Evolutionary conservation across 2,888 invertebrate species (phyloP).

Genomic region (Nemoura dubitans): DNA sequence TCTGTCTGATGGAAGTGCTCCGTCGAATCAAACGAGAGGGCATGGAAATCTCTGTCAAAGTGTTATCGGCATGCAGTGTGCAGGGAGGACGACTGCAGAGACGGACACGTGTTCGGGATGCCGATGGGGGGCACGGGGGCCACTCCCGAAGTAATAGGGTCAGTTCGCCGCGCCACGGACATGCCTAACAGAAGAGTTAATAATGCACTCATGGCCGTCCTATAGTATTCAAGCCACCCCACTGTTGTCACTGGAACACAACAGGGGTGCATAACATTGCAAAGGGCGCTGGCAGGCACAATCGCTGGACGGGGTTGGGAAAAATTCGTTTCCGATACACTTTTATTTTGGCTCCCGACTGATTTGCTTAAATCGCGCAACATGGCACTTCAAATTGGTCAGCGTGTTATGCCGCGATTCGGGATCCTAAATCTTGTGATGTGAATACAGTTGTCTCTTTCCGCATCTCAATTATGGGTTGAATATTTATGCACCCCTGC

Average conservation of each 20-base stretch:
- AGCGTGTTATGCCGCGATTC: no score
- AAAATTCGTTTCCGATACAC: background rate
- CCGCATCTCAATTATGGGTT: background rate
- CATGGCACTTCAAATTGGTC: no score
- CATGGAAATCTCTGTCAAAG: background rate
- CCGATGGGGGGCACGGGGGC: background rate
- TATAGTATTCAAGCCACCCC: background rate
- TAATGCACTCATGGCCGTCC: slow-evolving; percentile 18
- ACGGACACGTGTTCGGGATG: background rate
- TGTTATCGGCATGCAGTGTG: background rate
- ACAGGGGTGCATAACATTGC: slow-evolving; percentile 23
- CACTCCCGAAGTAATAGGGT: slow-evolving; percentile 19
- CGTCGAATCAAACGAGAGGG: background rate
- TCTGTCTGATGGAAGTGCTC: background rate
- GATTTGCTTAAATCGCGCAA: background rate
- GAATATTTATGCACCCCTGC: slow-evolving; percentile 26
- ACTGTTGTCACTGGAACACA: background rate
- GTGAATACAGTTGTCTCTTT: background rate
- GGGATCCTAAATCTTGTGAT: background rate
- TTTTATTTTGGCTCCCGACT: background rate
- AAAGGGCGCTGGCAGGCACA: background rate
- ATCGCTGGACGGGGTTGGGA: background rate
- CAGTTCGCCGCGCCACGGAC: background rate
- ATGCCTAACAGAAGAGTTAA: slow-evolving; percentile 2
- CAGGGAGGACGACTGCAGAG: background rate